These are phyloP conservation scores for Macquaria ambigua DNA, from an alignment of 2,113 vertebrate species.

Conservation along the genomic window DNA sequence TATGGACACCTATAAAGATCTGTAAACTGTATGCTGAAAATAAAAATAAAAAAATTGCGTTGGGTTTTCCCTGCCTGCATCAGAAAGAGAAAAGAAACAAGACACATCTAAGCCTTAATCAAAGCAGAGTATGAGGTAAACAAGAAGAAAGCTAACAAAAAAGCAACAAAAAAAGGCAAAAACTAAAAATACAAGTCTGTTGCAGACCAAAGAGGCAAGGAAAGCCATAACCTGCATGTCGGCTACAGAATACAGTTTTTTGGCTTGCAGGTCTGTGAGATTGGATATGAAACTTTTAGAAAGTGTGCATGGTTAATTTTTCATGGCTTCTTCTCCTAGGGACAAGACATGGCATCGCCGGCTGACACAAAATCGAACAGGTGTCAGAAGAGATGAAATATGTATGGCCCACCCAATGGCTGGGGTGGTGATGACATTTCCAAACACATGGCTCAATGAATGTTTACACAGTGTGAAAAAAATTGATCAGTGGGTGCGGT, in stretches of 20 bases:
- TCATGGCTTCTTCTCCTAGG: constrained; percentile 68
- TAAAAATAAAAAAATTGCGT: background rate
- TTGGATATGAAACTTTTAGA: constrained; percentile 82
- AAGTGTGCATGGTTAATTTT: constrained; percentile 76
- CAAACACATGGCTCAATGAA: constrained; percentile 81
- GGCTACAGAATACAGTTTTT: constrained; percentile 15
- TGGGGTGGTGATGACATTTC: constrained; percentile 81
- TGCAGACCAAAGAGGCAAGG: background rate
- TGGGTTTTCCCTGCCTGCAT: background rate
- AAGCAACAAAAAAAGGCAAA: background rate
- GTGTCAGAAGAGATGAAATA: constrained; percentile 83
- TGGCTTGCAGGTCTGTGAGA: constrained; percentile 55
- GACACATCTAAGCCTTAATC: background rate
- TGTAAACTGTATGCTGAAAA: background rate
- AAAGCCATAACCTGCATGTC: constrained; percentile 39
- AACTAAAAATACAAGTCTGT: background rate
- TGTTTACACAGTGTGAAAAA: constrained; percentile 84
- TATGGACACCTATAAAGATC: background rate
- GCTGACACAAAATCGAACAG: constrained; percentile 82
- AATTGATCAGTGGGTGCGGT: constrained; percentile 78
- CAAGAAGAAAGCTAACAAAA: background rate
- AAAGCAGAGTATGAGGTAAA: background rate
- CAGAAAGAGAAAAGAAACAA: background rate
- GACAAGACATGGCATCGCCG: constrained; percentile 45
- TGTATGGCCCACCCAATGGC: constrained; percentile 81